Conservation (phyloP, 2,888 invertebrate genomes). For the Mesochorus sp. region DNA sequence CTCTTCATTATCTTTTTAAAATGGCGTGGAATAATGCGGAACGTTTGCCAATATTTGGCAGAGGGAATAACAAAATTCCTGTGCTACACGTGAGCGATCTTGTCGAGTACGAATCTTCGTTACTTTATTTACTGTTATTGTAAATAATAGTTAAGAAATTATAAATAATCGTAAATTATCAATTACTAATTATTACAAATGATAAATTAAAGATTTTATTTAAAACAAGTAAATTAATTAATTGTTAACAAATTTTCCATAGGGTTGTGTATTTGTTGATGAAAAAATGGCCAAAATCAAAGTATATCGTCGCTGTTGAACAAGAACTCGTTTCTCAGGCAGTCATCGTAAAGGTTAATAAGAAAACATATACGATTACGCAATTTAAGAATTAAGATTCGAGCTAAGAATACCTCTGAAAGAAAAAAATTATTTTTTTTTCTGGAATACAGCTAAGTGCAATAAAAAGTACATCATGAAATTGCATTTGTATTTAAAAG, state of each 20-base stretch:
- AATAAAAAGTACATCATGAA: too few relatives aligned
- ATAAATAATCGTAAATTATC: too few relatives aligned
- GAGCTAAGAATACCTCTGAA: too few relatives aligned
- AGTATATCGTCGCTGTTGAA: constrained; percentile 87
- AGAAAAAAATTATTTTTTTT: too few relatives aligned
- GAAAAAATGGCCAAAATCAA: constrained; percentile 84
- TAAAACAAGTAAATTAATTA: not conserved
- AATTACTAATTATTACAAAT: too few relatives aligned
- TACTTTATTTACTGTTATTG: not conserved
- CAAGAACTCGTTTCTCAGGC: constrained; percentile 83
- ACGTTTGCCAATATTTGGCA: constrained; percentile 84
- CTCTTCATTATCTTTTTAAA: constrained; percentile 87
- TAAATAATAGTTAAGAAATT: too few relatives aligned
- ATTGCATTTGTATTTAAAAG: too few relatives aligned
- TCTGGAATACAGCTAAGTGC: too few relatives aligned
- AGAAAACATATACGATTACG: too few relatives aligned
- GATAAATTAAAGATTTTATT: too few relatives aligned
- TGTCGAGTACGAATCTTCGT: constrained; percentile 72
- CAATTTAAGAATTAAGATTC: too few relatives aligned
- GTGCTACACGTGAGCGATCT: constrained; percentile 85
- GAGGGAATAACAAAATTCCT: constrained; percentile 85
- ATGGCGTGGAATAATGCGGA: constrained; percentile 86
- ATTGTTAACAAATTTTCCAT: constrained; percentile 32
- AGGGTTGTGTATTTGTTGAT: constrained; percentile 83
- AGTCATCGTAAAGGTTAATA: constrained; percentile 83